Conservation (phyloP, 2,113 vertebrate genomes). For the Penelope pileata region DNA sequence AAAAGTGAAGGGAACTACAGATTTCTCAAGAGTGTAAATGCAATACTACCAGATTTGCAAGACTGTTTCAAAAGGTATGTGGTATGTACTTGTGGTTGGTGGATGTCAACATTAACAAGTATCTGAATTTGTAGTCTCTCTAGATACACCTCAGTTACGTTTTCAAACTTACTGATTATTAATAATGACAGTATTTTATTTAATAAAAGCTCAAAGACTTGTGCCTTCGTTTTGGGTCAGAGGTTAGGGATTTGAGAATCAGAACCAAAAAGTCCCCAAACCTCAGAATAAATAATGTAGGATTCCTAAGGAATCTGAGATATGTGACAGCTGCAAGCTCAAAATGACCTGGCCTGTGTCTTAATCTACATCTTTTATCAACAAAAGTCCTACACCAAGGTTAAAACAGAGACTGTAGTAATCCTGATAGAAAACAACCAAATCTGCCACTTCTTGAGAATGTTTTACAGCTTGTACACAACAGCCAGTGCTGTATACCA, state of each 20-base stretch:
- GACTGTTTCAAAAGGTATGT: neutral
- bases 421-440: neutral
- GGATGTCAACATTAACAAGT: neutral
- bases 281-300: neutral
- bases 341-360: neutral
- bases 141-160: neutral
- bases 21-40: neutral
- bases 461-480: neutral
- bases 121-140: neutral
- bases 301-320: neutral
- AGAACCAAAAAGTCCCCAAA: neutral
- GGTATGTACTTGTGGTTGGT: neutral
- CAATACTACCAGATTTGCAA: neutral
- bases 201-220: neutral
- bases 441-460: neutral
- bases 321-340: neutral
- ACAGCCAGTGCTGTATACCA: neutral
- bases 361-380: neutral
- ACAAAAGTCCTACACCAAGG: neutral
- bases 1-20: neutral
- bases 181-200: neutral
- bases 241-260: neutral
- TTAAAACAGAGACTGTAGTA: neutral
- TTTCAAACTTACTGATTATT: neutral
- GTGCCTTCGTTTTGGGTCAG: neutral